phyloP scores from a whole-genome alignment of 1,140 invertebrate species.

The Drosophila melanica region DNA sequence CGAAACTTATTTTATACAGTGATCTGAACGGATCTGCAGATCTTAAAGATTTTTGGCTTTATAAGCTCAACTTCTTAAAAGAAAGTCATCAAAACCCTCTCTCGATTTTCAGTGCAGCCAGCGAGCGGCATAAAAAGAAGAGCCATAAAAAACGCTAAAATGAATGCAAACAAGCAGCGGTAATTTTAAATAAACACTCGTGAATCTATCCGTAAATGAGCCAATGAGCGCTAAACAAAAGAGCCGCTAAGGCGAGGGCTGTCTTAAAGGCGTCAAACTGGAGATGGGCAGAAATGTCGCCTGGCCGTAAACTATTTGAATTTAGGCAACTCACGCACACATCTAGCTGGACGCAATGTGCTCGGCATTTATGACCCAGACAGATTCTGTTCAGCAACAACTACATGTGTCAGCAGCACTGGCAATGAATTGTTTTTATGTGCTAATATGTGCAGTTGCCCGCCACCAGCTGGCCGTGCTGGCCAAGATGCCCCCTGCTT shows the following conservation, averaged over 20 bases:
- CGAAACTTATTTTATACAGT: too few species aligned
- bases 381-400: slow-evolving; percentile 46
- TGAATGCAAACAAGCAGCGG: too few species aligned
- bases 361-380: slow-evolving; percentile 64
- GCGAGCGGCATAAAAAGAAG: too few species aligned
- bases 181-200: too few species aligned
- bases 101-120: too few species aligned
- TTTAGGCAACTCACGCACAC: slow-evolving; percentile 47
- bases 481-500: slow-evolving; percentile 3
- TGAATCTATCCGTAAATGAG: background rate
- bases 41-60: too few species aligned
- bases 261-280: slow-evolving; percentile 13
- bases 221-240: background rate
- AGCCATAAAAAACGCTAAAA: too few species aligned
- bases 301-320: slow-evolving; percentile 30
- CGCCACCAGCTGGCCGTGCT: background rate
- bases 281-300: background rate
- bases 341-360: slow-evolving; percentile 10
- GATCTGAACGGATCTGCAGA: too few species aligned
- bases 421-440: slow-evolving; percentile 79
- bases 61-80: too few species aligned
- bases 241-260: background rate
- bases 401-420: slow-evolving; percentile 74
- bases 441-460: slow-evolving; percentile 56
- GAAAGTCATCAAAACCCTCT: too few species aligned